A percentile compares a stretch with the other conserved stretches of the same genome.
Conservation (phyloP, 2,888 invertebrate genomes). For the Eugnorisma glareosa region DNA sequence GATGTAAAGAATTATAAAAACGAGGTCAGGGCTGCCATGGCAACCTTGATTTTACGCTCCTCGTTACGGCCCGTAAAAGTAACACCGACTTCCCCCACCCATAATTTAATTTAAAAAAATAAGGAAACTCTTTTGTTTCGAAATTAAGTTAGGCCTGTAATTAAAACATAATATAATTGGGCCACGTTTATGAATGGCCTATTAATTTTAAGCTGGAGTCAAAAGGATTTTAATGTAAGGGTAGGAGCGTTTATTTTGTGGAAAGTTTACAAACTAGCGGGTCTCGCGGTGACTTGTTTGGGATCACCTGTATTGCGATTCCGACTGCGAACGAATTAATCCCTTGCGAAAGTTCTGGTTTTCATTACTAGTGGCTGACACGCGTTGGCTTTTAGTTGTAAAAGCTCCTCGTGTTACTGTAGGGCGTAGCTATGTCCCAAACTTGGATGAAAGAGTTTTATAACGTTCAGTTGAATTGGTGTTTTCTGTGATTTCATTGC, state of each 20-base stretch:
- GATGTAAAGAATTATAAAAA: conserved; percentile 32
- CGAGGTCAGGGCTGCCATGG: conserved; percentile 52
- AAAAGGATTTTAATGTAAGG: conserved; percentile 77
- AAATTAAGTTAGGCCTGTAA: conserved; percentile 71
- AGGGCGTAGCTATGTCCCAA: conserved; percentile 25
- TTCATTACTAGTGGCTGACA: conserved; percentile 73
- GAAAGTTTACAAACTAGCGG: conserved; percentile 73
- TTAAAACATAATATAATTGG: conserved; percentile 78
- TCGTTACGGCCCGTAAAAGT: conserved; percentile 58
- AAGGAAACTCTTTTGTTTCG: conserved; percentile 67
- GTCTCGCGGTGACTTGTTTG: conserved; percentile 71
- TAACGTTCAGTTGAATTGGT: background rate
- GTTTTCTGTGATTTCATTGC: background rate
- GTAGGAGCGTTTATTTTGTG: conserved; percentile 72
- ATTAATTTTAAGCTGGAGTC: conserved; percentile 75
- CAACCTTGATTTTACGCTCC: conserved; percentile 62
- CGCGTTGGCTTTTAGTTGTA: conserved; percentile 59
- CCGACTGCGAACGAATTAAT: conserved; percentile 72
- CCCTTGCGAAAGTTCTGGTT: conserved; percentile 76
- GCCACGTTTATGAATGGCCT: conserved; percentile 74
- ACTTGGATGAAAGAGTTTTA: conserved; percentile 53
- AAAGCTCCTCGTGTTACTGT: conserved; percentile 48
- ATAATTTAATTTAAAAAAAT: conserved; percentile 68
- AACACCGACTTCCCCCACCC: conserved; percentile 54
- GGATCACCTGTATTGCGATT: conserved; percentile 74